phyloP scores from a whole-genome alignment of 2,888 invertebrate species.

The Oxyteleia sp. region DNA sequence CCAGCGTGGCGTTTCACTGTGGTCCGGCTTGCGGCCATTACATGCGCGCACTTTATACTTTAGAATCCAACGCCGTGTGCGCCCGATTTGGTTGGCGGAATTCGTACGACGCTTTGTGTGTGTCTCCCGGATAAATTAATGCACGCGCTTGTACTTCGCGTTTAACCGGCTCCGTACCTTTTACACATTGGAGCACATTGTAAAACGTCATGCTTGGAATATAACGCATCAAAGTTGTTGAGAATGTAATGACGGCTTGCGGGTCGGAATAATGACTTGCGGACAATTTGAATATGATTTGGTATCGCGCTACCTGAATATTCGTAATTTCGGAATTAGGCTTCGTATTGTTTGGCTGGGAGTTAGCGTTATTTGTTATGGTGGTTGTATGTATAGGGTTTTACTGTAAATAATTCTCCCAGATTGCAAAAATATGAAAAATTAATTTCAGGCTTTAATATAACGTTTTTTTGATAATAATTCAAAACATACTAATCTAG shows the following conservation, averaged over 20 bases:
- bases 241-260: slow-evolving; percentile 11
- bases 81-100: slow-evolving; percentile 70
- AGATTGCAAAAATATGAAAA: too few relatives aligned
- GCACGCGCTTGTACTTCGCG: slow-evolving; percentile 67
- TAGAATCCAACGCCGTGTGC: slow-evolving; percentile 61
- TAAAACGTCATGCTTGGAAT: slow-evolving; percentile 62
- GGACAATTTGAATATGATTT: slow-evolving; percentile 12
- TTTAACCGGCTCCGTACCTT: slow-evolving; percentile 63
- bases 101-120: slow-evolving; percentile 70
- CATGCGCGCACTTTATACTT: slow-evolving; percentile 68
- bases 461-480: too few relatives aligned
- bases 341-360: slow-evolving; percentile 1
- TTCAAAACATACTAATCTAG: too few relatives aligned
- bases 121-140: slow-evolving; percentile 70
- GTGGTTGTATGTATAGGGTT: too few relatives aligned
- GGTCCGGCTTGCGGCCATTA: slow-evolving; percentile 63
- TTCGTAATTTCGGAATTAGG: slow-evolving; percentile 1
- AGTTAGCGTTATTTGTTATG: too few relatives aligned
- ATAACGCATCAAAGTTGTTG: slow-evolving; percentile 27
- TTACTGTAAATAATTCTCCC: too few relatives aligned
- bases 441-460: too few relatives aligned
- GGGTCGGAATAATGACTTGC: background rate
- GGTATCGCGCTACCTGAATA: background rate
- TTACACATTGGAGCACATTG: slow-evolving; percentile 64
- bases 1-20: slow-evolving; percentile 55